These are phyloP conservation scores for Thryonomys swinderianus DNA, from an alignment of 2,113 vertebrate genomes.

Conservation along the genomic window DNA sequence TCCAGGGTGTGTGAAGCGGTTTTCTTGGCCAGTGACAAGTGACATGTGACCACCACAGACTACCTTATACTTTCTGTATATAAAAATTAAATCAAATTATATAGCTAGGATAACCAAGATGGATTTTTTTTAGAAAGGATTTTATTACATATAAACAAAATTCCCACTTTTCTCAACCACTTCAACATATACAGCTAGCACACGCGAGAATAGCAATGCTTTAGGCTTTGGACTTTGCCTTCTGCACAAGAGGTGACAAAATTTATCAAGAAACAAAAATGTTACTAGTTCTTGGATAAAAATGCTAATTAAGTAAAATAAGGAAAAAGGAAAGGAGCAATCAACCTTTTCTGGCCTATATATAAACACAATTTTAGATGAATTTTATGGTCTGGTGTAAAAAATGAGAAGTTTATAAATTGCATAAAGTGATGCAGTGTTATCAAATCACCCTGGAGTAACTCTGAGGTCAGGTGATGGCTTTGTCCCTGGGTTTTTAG, in stretches of 20 bases:
- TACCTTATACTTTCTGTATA: neutral
- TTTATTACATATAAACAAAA: neutral
- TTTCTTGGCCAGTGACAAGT: neutral
- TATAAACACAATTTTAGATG: neutral
- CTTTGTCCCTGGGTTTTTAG: neutral
- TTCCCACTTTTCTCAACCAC: neutral
- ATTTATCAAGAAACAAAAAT: neutral
- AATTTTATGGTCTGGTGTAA: neutral
- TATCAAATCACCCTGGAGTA: neutral
- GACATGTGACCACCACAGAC: neutral
- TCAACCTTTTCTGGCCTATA: neutral
- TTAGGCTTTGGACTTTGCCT: neutral
- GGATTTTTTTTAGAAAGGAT: neutral
- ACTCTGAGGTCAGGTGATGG: neutral
- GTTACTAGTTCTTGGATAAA: neutral
- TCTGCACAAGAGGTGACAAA: neutral
- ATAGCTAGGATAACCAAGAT: too few relatives aligned
- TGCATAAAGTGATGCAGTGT: neutral
- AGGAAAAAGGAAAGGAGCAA: neutral
- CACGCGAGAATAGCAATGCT: neutral
- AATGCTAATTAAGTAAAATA: neutral
- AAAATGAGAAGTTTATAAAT: neutral
- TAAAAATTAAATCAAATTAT: neutral
- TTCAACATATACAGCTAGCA: neutral
- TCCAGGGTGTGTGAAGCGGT: neutral